These are phyloP conservation scores for Spondyliosoma cantharus DNA, from an alignment of 2,797 vertebrate species.

Conservation along the genomic window DNA sequence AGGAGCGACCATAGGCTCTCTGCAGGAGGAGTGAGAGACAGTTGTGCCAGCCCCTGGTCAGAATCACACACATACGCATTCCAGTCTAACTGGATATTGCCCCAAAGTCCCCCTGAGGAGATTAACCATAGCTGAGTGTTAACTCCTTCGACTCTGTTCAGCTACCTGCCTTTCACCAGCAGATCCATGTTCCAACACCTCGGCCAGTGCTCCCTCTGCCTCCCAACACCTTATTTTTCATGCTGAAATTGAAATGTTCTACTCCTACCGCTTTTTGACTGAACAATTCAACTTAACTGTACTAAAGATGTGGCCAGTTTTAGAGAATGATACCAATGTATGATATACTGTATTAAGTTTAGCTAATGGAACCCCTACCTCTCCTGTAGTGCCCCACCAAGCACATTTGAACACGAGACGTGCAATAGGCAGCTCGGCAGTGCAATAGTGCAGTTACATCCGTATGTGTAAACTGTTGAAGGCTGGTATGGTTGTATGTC, in stretches of 20 bases:
- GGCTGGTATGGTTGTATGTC: too few relatives aligned
- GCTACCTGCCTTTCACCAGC: constrained; percentile 56
- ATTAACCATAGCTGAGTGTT: constrained; percentile 78
- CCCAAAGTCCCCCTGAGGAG: constrained; percentile 81
- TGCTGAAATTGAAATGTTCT: constrained; percentile 62
- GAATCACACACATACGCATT: constrained; percentile 83
- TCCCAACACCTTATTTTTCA: constrained; percentile 45
- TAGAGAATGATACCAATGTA: background rate
- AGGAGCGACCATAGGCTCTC: constrained; percentile 68
- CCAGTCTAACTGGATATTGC: constrained; percentile 82
- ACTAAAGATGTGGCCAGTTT: background rate
- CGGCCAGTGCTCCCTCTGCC: constrained; percentile 13
- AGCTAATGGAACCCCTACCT: background rate
- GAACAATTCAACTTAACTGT: constrained; percentile 6
- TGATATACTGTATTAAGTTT: background rate
- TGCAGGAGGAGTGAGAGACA: constrained; percentile 71
- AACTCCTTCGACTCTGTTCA: constrained; percentile 74
- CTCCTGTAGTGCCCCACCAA: background rate
- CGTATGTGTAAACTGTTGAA: too few relatives aligned
- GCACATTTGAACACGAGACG: too few relatives aligned
- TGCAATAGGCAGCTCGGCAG: background rate
- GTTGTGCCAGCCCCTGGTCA: constrained; percentile 79
- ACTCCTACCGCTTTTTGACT: background rate
- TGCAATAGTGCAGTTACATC: too few relatives aligned
- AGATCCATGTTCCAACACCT: constrained; percentile 43